A percentile compares a stretch with the other conserved stretches of the same genome.
Evolutionary conservation across 2,113 vertebrate species (phyloP).

Genomic region (Mormyrus iriodes): DNA sequence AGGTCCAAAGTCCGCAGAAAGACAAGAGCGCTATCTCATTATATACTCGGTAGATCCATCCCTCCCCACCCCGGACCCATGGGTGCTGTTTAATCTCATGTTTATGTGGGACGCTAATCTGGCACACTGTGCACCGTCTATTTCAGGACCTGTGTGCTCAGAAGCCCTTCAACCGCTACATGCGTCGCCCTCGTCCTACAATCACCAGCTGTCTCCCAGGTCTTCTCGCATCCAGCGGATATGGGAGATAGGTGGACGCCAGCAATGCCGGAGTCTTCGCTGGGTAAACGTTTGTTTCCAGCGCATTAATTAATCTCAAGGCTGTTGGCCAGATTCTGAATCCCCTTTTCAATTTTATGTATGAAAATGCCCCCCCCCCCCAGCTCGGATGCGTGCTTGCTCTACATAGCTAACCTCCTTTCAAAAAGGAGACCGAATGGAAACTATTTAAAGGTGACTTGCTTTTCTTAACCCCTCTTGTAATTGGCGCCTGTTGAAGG

Average conservation of each 20-base stretch:
- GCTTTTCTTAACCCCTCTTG: background rate
- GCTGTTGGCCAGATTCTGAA: background rate
- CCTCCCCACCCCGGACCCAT: constrained; percentile 20
- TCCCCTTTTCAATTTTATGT: background rate
- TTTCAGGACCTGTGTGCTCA: constrained; percentile 68
- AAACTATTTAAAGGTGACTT: constrained; percentile 8
- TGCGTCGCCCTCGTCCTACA: constrained; percentile 48
- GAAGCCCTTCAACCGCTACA: constrained; percentile 43
- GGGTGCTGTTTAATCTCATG: constrained; percentile 50
- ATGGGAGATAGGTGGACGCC: constrained; percentile 86
- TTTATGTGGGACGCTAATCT: constrained; percentile 59
- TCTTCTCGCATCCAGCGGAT: constrained; percentile 61
- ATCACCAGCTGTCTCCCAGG: constrained; percentile 50
- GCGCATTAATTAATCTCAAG: background rate
- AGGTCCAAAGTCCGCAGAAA: background rate
- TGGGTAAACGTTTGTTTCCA: constrained; percentile 60
- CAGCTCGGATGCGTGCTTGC: background rate
- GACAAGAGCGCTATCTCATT: background rate
- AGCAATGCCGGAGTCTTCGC: constrained; percentile 65
- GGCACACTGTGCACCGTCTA: constrained; percentile 39
- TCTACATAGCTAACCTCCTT: constrained; percentile 15
- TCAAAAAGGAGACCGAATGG: background rate
- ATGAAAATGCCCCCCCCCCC: background rate
- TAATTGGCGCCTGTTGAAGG: background rate
- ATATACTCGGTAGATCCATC: background rate